Conservation (phyloP, 2,888 invertebrate species). For the Pristionchus entomophagus region DNA sequence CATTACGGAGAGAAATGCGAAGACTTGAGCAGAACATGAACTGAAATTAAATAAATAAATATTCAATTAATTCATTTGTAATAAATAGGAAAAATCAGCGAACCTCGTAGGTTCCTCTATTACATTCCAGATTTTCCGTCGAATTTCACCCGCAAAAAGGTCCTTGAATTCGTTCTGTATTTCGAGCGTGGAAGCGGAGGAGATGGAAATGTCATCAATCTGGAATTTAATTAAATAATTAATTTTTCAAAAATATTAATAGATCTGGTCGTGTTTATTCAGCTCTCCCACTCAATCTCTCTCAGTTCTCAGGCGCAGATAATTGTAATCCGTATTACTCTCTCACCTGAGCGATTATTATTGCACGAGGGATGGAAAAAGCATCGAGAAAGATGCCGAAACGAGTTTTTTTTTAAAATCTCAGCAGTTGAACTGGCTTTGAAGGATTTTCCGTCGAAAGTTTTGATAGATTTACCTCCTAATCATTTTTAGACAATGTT, state of each 20-base stretch:
- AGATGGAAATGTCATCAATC: neutral
- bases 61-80: too few relatives aligned
- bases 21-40: slow-evolving; percentile 66
- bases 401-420: too few relatives aligned
- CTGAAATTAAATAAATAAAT: slow-evolving; percentile 51
- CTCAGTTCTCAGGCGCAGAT: neutral
- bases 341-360: too few relatives aligned
- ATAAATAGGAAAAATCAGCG: neutral
- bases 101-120: slow-evolving; percentile 70
- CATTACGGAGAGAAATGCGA: slow-evolving; percentile 66
- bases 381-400: too few relatives aligned
- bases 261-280: neutral
- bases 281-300: neutral
- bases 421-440: too few relatives aligned
- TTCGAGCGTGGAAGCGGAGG: slow-evolving; percentile 26
- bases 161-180: slow-evolving; percentile 64
- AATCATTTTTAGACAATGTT: too few relatives aligned
- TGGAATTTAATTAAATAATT: neutral
- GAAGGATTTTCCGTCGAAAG: too few relatives aligned
- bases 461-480: too few relatives aligned
- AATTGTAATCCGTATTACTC: slow-evolving; percentile 8
- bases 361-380: too few relatives aligned
- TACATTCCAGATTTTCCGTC: slow-evolving; percentile 66
- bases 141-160: slow-evolving; percentile 60
- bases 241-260: neutral